Evolutionary conservation across 1,140 invertebrate genomes (phyloP), one percentile per base, ranked within the genome.

Genomic region (Uloborus diversus): DNA sequence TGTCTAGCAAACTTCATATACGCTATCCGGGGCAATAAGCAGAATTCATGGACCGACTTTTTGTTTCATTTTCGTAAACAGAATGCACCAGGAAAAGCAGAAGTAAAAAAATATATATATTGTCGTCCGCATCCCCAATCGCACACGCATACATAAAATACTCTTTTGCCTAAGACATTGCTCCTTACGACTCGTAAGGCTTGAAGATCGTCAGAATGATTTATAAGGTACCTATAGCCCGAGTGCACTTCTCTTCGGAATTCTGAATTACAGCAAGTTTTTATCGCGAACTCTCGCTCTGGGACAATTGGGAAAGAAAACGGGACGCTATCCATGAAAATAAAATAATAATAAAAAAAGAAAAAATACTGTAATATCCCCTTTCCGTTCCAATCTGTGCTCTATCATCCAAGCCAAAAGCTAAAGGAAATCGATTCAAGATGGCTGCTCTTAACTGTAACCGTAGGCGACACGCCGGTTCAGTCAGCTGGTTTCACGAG

Each of bases 391-490:
- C 64, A 68, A 68, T 68, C 64, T 68, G 64, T 30, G 64, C 42
- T 68, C 64, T 51, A 68, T 68, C 64, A 68, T 68, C 64, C 64
- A 35, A 49, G 37, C 37, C 64, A n/a, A 68, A 35, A 49, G 64
- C 64, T 68, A 68, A 30, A 68, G 64, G 64, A 68, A 68, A 68
- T 68, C 64, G 64, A 68, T 68, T 49, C 64, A 68, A 68, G 64
- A 68, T 68, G 64, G 64, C 64, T 49, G 42, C 64, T 68, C 64
- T 68, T 68, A 68, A 68, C 64, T 68, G 64, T 68, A 68, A 68
- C 64, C 64, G 17, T 49, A 32, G 37, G 64, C 37, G 64, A 42
- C 64, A 51, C 64, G 37, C 64, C 20, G 32, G 61, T 20, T 20
- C 61, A 64, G 61, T 25, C 33, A 64, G 61, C 30, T 33, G 61